Evolutionary conservation across 2,888 invertebrate genomes (phyloP), one percentile per base, ranked within the genome.

Genomic region (Dryococelus australis): DNA sequence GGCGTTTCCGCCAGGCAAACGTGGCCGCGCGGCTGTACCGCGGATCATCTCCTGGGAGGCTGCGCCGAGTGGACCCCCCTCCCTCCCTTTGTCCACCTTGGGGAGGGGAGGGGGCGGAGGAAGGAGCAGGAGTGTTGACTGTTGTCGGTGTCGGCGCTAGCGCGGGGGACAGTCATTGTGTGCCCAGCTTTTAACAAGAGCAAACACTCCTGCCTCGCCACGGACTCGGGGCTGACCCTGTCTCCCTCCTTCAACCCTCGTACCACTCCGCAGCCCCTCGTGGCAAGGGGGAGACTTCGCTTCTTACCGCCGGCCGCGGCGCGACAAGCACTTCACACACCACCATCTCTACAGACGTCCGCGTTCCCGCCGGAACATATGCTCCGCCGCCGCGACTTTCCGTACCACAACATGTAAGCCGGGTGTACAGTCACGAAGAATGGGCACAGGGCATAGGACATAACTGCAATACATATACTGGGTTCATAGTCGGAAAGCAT

Each of bases 171-270:
- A 65, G 65, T 65, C 65, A 65, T 65, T 65, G 65, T 65, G 65
- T 65, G 65, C 65, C 65, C 65, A 65, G 65, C 65, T 65, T 65
- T 65, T 65, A 65, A 65, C 65, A 65, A 65, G 65, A 65, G 65
- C 65, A 65, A 65, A 65, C 65, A 65, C 65, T 65, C 65, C 65
- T 65, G 65, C 65, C 65, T 65, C n/a, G 65, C 47, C 47, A 6
- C n/a, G 35, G 47, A 8, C 10, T 8, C 47, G 65, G 65, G 65
- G 65, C 24, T 65, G n/a, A 65, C 65, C 65, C 16, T 16, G 16
- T 10, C 16, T 16, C 10, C 12, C 47, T 65, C 65, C 51, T 51
- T 6, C 51, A 51, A 16, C 65, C 65, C 65, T 47, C 47, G 1
- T 47, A 16, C 65, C 65, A 8, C 65, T n/a, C 65, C 8, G 16